Conservation (phyloP, 2,797 vertebrate genomes). For the Cichlasoma orientale region DNA sequence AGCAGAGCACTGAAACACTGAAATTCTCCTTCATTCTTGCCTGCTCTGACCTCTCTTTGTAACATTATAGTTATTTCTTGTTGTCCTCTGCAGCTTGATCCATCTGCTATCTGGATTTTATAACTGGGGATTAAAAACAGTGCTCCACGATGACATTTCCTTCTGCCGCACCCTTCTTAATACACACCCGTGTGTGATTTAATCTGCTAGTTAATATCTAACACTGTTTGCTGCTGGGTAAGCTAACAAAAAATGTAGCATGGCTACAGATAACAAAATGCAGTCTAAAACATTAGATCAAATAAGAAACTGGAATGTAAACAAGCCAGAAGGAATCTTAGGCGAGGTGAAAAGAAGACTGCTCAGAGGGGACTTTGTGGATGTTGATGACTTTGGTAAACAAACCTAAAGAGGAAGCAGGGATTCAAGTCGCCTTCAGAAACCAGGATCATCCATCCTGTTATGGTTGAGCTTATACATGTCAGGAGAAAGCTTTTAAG, state of each 20-base stretch:
- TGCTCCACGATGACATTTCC: conserved; percentile 16
- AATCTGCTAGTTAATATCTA: conserved; percentile 23
- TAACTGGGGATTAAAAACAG: conserved; percentile 31
- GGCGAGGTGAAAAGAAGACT: conserved; percentile 31
- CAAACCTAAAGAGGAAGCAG: conserved; percentile 30
- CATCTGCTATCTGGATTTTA: conserved; percentile 58
- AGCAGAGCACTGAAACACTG: conserved; percentile 54
- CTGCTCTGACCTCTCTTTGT: conserved; percentile 1
- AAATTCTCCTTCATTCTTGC: conserved; percentile 23
- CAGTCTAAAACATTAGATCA: conserved; percentile 15
- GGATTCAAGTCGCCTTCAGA: neutral
- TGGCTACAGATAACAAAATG: conserved; percentile 1
- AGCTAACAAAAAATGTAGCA: neutral
- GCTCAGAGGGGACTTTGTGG: conserved; percentile 7
- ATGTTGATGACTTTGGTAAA: conserved; percentile 34
- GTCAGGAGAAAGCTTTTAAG: conserved; percentile 25
- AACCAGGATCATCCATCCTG: conserved; percentile 31
- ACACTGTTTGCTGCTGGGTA: conserved; percentile 1
- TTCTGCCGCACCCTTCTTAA: conserved; percentile 5
- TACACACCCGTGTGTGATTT: conserved; percentile 30
- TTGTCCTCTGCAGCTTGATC: conserved; percentile 37
- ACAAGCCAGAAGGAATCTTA: conserved; percentile 10
- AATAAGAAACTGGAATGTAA: conserved; percentile 26
- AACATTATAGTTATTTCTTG: conserved; percentile 10
- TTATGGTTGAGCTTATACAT: neutral